Percentiles rank a stretch among this genome's conserved stretches.
These are phyloP conservation scores for Trichogramma evanescens DNA, from an alignment of 2,888 invertebrate species.

Conservation along the genomic window DNA sequence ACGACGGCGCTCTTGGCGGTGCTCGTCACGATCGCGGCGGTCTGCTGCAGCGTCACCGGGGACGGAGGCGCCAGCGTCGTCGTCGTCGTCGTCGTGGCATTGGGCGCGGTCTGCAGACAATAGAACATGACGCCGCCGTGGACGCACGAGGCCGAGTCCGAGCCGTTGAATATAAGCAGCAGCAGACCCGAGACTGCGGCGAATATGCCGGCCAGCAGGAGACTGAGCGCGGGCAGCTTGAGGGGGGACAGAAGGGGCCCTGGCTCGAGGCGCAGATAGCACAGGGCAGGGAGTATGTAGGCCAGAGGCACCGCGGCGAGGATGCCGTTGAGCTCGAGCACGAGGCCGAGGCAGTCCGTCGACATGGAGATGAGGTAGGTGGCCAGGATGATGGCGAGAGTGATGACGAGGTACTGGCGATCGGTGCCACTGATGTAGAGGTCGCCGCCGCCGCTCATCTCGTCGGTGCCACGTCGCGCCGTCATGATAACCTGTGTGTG, in stretches of 20 bases:
- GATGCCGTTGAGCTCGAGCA: constrained; percentile 76
- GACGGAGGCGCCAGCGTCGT: background rate
- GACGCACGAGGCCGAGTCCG: constrained; percentile 51
- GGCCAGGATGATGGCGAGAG: constrained; percentile 60
- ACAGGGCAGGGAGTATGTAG: constrained; percentile 72
- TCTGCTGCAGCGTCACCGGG: background rate
- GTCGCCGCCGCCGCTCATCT: constrained; percentile 34
- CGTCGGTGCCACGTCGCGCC: constrained; percentile 41
- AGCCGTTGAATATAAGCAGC: constrained; percentile 51
- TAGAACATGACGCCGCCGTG: constrained; percentile 61
- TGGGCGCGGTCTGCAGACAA: constrained; percentile 42
- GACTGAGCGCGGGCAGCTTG: constrained; percentile 65
- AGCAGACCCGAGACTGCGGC: constrained; percentile 58
- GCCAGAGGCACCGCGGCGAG: constrained; percentile 76
- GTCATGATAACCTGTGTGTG: constrained; percentile 38
- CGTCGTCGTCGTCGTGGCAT: background rate
- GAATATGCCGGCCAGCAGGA: constrained; percentile 61
- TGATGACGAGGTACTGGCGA: constrained; percentile 55
- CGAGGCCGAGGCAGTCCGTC: constrained; percentile 76
- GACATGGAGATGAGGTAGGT: constrained; percentile 71
- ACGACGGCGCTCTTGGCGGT: background rate
- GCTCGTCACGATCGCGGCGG: background rate
- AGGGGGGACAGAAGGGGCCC: constrained; percentile 59
- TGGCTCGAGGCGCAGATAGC: constrained; percentile 69
- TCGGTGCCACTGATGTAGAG: constrained; percentile 49